These are phyloP conservation scores for Eulimnadia texana DNA, from an alignment of 1,140 invertebrate species.

Conservation along the genomic window DNA sequence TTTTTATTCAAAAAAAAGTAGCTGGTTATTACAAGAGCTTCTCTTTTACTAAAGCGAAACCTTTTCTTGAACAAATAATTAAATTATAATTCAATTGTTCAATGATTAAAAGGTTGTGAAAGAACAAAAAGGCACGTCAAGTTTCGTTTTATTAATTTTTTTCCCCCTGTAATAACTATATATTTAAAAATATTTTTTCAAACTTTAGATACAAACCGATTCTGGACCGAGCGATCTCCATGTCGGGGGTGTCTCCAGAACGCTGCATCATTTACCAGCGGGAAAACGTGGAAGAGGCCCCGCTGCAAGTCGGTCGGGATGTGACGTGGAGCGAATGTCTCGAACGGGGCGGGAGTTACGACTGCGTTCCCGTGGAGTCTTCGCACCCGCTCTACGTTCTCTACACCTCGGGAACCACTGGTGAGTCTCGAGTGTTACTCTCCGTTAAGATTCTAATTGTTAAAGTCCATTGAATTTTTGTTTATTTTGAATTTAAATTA, in stretches of 20 bases:
- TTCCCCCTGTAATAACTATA: no score
- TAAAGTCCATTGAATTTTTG: not conserved
- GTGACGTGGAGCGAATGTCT: slow-evolving; percentile 61
- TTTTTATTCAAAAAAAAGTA: no score
- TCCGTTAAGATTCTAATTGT: slow-evolving; percentile 16
- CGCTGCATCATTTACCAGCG: slow-evolving; percentile 69
- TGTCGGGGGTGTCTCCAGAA: slow-evolving; percentile 47
- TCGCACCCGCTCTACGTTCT: slow-evolving; percentile 82
- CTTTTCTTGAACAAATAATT: no score
- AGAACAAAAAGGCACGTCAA: no score
- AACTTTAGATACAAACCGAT: slow-evolving; percentile 83
- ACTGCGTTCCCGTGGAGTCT: slow-evolving; percentile 70
- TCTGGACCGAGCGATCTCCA: slow-evolving; percentile 64
- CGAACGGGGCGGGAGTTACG: slow-evolving; percentile 40
- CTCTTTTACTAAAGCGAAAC: no score
- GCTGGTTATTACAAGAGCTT: no score
- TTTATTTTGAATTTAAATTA: not conserved
- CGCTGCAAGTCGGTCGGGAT: slow-evolving; percentile 45
- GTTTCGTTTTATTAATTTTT: no score
- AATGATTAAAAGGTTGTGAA: no score
- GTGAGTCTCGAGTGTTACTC: slow-evolving; percentile 25
- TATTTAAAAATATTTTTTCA: no score
- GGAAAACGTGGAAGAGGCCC: slow-evolving; percentile 43
- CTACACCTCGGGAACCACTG: slow-evolving; percentile 84
- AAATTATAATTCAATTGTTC: no score